Evolutionary conservation across 2,113 vertebrate genomes (phyloP).

Genomic region (Motacilla tschutschensis): DNA sequence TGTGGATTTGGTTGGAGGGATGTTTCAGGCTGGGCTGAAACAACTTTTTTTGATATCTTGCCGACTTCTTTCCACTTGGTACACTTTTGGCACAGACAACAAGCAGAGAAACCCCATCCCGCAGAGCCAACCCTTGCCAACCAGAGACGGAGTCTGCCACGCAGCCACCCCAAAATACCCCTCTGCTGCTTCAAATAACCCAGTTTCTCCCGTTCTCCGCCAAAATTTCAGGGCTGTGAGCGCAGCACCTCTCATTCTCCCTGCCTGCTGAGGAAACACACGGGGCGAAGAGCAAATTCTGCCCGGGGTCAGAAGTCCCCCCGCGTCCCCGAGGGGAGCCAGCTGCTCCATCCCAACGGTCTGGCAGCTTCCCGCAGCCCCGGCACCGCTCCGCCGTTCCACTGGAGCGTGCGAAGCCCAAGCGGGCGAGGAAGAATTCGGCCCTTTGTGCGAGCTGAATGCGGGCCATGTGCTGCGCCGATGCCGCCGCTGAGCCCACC

Average conservation of each 20-base stretch:
- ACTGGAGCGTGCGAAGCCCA: background rate
- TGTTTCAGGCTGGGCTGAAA: background rate
- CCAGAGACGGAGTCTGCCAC: background rate
- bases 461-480: constrained; percentile 82
- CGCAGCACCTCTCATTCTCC: accelerated
- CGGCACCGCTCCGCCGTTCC: background rate
- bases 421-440: constrained; percentile 64
- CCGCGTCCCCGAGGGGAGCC: background rate
- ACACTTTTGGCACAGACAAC: background rate
- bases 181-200: background rate
- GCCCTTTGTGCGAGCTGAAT: constrained; percentile 80
- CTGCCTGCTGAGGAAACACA: background rate
- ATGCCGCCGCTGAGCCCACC: constrained; percentile 79
- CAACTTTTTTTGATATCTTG: background rate
- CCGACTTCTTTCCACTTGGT: background rate
- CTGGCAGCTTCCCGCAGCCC: background rate
- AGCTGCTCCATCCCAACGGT: constrained; percentile 15
- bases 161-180: background rate
- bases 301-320: background rate
- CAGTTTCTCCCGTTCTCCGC: background rate
- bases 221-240: background rate
- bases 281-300: accelerated
- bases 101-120: background rate
- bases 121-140: background rate
- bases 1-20: background rate